Evolutionary conservation across 30 jellyfish, hydroid and myxozoan species (phyloP), one percentile per base, ranked within the genome.

Genomic region (Mastigias papua): DNA sequence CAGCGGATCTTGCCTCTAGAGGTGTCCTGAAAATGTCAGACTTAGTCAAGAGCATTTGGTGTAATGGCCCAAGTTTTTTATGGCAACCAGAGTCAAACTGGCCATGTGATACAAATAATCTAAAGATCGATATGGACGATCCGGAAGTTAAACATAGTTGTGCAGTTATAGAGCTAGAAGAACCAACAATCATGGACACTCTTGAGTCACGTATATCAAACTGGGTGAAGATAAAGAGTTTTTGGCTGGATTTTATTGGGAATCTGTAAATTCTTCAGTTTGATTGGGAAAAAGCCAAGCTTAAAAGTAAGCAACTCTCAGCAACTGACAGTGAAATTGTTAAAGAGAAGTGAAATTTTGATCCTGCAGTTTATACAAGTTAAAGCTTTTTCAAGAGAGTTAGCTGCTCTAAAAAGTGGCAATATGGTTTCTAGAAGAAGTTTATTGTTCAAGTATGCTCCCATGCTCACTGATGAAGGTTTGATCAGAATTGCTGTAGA

Each of bases 1-100:
- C 91, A 33, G 91, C 92, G 6, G 87, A 82, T 8, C 78, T 42
- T 6, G 92, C 89, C 7, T 82, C 92, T 26, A 77, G 92, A 48
- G 92, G 92, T 66, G 35, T 62, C 22, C 57, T 35, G 64, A 68
- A 48, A 35, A 33, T 23, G 72, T 35, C 70, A 60, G 73, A 60
- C 31, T 37, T 69, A 29, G 62, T 48, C 34, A 73, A 23, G 63
- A 70, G 82, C 80, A 50, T 57, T 32, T 84, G 87, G 93, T 57
- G 69, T 37, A 34, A 33, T 69, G 93, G 87, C 60, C 93, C 93
- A 60, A 72, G 68, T 61, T 84, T 84, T 70, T 42, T 80, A 49
- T 61, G 82, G 73, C 82, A 61, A 48, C 64, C 85, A 62, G 37
- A 62, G 73, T 23, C 81, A 49, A 73, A 49, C 15, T 84, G 93